Evolutionary conservation across 2,113 vertebrate genomes (phyloP).

Genomic region (Ictalurus furcatus): DNA sequence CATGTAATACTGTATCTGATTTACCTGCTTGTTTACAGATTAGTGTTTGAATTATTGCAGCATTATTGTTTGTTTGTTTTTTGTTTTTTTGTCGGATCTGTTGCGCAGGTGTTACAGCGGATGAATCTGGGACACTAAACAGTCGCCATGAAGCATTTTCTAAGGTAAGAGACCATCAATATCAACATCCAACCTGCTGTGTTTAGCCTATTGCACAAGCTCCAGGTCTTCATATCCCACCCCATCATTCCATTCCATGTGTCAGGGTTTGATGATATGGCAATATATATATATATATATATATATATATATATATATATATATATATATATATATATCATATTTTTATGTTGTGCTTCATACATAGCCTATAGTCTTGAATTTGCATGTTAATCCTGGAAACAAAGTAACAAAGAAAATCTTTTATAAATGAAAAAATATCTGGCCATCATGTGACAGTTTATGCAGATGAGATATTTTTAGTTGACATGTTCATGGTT

Average conservation of each 20-base stretch:
- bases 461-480: not conserved
- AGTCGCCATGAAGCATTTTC: constrained; percentile 77
- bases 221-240: not conserved
- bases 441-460: not conserved
- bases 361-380: not conserved
- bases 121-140: constrained; percentile 42
- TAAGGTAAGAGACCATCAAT: constrained; percentile 65
- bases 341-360: not conserved
- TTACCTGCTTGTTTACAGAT: not conserved
- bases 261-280: not conserved
- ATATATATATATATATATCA: not conserved
- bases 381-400: not conserved
- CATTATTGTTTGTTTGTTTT: not conserved
- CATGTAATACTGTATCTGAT: not conserved
- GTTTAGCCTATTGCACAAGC: not conserved
- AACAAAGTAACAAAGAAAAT: not conserved
- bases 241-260: not conserved
- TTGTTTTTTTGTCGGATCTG: constrained; percentile 13
- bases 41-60: not conserved
- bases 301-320: too few species aligned
- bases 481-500: too few species aligned
- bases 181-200: constrained; percentile 5
- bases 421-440: not conserved
- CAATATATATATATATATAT: not conserved
- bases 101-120: constrained; percentile 40